Evolutionary conservation across 2,888 invertebrate genomes (phyloP).

Genomic region (Hybos culiciformis): DNA sequence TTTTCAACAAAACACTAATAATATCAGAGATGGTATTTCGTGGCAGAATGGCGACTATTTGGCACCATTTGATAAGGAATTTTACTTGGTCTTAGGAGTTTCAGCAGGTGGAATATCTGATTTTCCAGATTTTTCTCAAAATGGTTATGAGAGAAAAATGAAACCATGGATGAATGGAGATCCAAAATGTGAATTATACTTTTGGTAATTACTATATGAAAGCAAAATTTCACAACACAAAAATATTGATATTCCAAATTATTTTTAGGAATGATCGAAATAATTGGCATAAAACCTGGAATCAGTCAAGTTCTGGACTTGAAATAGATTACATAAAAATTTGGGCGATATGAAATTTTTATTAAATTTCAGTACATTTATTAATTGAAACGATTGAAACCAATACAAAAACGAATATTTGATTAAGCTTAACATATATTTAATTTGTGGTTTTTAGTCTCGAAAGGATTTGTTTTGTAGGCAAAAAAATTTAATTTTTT

Average conservation of each 20-base stretch:
- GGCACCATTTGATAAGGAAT: constrained; percentile 59
- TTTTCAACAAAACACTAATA: constrained; percentile 18
- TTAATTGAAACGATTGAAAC: too few species aligned
- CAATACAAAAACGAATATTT: too few species aligned
- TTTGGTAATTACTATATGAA: too few species aligned
- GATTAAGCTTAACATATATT: too few species aligned
- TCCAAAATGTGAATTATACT: constrained; percentile 50
- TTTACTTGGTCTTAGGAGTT: constrained; percentile 30
- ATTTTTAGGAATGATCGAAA: constrained; percentile 40
- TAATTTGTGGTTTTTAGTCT: too few species aligned
- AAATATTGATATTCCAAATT: too few species aligned
- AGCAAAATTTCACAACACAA: too few species aligned
- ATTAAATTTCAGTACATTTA: too few species aligned
- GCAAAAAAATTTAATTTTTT: too few species aligned
- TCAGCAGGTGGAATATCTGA: constrained; percentile 59
- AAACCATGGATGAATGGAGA: constrained; percentile 66
- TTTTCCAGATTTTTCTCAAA: constrained; percentile 45
- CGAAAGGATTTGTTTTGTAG: too few species aligned
- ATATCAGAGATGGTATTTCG: constrained; percentile 30
- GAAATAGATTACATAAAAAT: constrained; percentile 29
- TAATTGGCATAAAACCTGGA: constrained; percentile 60
- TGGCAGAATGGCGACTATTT: constrained; percentile 45
- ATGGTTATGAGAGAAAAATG: constrained; percentile 10
- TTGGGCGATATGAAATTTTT: constrained; percentile 22
- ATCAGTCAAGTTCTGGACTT: constrained; percentile 34